A percentile compares a stretch with the other conserved stretches of the same genome.
phyloP scores from a whole-genome alignment of 2,113 vertebrate genomes.

The Sinocyclocheilus maitianheensis region DNA sequence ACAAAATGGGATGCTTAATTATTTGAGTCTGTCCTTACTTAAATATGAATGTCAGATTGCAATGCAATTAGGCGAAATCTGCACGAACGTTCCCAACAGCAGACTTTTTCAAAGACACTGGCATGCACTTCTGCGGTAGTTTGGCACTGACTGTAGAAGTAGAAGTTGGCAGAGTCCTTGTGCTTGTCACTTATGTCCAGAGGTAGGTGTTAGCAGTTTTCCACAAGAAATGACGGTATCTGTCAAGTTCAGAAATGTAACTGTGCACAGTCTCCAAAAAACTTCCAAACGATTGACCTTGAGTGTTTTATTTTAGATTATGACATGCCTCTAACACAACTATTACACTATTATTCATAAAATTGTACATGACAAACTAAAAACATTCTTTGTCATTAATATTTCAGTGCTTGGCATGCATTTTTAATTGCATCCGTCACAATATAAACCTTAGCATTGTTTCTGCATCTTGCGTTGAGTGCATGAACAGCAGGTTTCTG shows the following conservation, averaged over 20 bases:
- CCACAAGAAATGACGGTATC: background rate
- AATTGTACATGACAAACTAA: background rate
- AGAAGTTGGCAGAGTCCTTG: background rate
- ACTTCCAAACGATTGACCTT: background rate
- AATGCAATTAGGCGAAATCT: constrained; percentile 1
- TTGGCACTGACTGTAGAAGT: constrained; percentile 15
- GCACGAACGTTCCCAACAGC: background rate
- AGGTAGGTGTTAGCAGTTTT: constrained; percentile 1
- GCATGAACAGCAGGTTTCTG: constrained; percentile 38
- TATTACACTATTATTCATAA: background rate
- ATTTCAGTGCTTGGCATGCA: background rate
- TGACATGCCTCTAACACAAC: background rate
- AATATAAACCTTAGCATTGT: background rate
- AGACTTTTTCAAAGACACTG: background rate
- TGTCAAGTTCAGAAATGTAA: constrained; percentile 5
- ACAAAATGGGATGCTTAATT: constrained; percentile 56
- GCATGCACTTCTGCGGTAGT: background rate
- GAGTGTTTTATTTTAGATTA: background rate
- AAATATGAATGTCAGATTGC: constrained; percentile 46
- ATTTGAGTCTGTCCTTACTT: constrained; percentile 53
- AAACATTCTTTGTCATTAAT: background rate
- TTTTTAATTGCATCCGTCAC: background rate
- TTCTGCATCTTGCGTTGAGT: background rate
- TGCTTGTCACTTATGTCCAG: constrained; percentile 1
- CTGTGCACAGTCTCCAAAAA: background rate